phyloP scores from a whole-genome alignment of 2,113 vertebrate species.

The Maccullochella peelii region DNA sequence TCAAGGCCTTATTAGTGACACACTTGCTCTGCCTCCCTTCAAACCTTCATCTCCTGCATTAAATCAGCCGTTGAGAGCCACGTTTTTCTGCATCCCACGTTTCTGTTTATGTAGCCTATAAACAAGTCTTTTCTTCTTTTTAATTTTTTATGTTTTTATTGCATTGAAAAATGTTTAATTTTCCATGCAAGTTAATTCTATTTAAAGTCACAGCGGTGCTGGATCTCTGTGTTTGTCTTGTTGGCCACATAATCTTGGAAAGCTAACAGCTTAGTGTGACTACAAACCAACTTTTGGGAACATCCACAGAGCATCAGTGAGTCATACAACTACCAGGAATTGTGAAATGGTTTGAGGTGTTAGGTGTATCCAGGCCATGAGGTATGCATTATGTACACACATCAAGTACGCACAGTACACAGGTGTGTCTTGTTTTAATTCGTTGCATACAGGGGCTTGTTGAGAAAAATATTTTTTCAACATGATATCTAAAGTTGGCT shows the following conservation, averaged over 20 bases:
- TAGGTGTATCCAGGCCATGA: constrained; percentile 45
- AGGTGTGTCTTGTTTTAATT: constrained; percentile 61
- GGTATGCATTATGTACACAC: constrained; percentile 64
- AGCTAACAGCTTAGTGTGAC: constrained; percentile 57
- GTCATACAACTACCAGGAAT: constrained; percentile 63
- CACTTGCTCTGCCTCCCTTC: constrained; percentile 75
- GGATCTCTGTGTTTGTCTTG: constrained; percentile 55
- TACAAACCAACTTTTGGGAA: constrained; percentile 53
- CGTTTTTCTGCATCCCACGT: constrained; percentile 48
- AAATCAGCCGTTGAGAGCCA: constrained; percentile 62
- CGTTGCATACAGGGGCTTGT: constrained; percentile 22
- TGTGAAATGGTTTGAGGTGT: constrained; percentile 67
- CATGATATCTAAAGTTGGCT: constrained; percentile 38
- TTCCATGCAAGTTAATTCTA: constrained; percentile 24
- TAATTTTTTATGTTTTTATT: constrained; percentile 1
- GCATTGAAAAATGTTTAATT: constrained; percentile 9
- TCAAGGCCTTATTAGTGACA: constrained; percentile 85
- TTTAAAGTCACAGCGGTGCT: constrained; percentile 2
- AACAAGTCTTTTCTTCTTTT: neutral
- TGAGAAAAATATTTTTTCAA: constrained; percentile 24
- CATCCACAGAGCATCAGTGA: constrained; percentile 58
- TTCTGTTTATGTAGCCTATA: neutral
- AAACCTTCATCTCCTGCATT: constrained; percentile 69
- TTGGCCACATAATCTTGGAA: constrained; percentile 59
- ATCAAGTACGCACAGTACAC: constrained; percentile 30